A percentile compares a stretch with the other conserved stretches of the same genome.
Conservation (phyloP, 2,797 vertebrate genomes). For the Tinamus major region DNA sequence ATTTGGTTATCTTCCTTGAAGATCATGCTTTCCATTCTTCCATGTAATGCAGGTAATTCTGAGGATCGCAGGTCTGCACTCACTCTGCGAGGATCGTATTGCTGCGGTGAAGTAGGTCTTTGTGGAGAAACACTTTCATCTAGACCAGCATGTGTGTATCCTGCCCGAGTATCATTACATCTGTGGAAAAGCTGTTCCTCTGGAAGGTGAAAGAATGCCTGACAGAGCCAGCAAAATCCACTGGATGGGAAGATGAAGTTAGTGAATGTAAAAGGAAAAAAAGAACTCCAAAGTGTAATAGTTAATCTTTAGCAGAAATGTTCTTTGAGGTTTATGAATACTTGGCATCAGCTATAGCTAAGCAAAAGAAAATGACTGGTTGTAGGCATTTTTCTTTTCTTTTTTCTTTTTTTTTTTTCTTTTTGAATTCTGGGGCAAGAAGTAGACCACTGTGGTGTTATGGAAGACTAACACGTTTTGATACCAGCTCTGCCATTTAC, state of each 20-base stretch:
- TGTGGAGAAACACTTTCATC: constrained; percentile 53
- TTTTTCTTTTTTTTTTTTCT: not conserved
- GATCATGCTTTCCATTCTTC: not conserved
- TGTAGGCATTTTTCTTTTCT: not conserved
- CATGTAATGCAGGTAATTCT: not conserved
- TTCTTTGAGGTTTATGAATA: constrained; percentile 44
- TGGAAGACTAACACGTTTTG: constrained; percentile 5
- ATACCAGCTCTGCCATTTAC: constrained; percentile 14
- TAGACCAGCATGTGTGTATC: constrained; percentile 16
- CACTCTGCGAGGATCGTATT: not conserved
- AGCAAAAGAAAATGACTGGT: constrained; percentile 1
- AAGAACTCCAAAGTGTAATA: not conserved
- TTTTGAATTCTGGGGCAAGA: not conserved
- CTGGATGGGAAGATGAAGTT: constrained; percentile 44
- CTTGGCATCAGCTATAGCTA: not conserved
- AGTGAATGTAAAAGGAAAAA: not conserved
- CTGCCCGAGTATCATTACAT: constrained; percentile 47
- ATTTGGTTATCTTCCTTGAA: constrained; percentile 1
- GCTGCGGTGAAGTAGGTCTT: constrained; percentile 21
- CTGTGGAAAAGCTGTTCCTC: constrained; percentile 66
- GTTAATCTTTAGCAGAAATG: constrained; percentile 20
- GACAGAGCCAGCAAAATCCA: constrained; percentile 60
- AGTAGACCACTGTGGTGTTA: not conserved
- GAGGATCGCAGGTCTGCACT: constrained; percentile 24
- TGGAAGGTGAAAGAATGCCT: constrained; percentile 66